Evolutionary conservation across 2,113 vertebrate species (phyloP), one percentile per base, ranked within the genome.

Genomic region (Hippocampus mohnikei): DNA sequence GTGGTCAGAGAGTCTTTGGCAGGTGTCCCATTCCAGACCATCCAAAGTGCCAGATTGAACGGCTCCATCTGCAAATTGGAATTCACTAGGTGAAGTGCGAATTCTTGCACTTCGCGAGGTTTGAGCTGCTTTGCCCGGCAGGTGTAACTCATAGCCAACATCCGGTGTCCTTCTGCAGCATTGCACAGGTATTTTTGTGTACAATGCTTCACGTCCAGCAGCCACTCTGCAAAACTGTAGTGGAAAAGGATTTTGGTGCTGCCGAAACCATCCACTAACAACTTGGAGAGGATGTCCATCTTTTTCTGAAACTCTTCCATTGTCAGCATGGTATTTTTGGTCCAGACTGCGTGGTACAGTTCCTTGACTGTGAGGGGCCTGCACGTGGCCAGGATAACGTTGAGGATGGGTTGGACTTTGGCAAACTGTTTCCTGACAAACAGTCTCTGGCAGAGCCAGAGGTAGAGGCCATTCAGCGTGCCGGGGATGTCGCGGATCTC

Each of bases 401-500:
- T 99, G 21, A 99, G 88, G 83, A 99, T 96, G 12, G 97, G 96
- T 79, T 99, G 97, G 70, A 99, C 94, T 88, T 98, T 98, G 76
- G 95, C 95, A 89, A 99, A 99, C 77, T 99, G 97, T 91, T 99
- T 99, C 72, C 97, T 93, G 76, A 98, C 96, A 88, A 99, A 99
- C 69, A 99, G 95, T 82, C 97, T 94, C 82, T 99, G 97, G 83
- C 97, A 99, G n/a, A 99, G 95, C 97, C 97, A 99, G 78, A 99
- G 94, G 79, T 98, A 99, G 0, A 99, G 94, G 71, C 97, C 97
- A 0, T 99, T 99, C 37, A 99, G 91, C 0, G 97, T 99, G 60
- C 97, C 97, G 0, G 97, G 97, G 85, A 99, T 99, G 85, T 99
- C 97, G 0, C 97, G 95, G 78, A 99, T 98, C 88, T 99, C 97